These are phyloP conservation scores for Serilophus lunatus DNA, from an alignment of 2,113 vertebrate genomes.

Conservation along the genomic window DNA sequence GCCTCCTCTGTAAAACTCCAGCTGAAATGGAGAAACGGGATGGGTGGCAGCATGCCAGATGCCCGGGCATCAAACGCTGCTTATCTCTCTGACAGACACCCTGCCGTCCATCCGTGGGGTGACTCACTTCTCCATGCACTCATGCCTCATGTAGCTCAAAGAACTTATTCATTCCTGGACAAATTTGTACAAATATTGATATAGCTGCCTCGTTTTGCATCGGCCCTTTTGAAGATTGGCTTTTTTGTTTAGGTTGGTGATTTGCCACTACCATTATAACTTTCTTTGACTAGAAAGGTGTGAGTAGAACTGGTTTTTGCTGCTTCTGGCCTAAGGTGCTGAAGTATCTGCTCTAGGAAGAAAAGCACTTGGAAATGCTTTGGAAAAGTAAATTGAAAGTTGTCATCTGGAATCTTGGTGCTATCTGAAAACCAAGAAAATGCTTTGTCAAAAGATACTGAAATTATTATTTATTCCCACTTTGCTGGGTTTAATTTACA, in stretches of 20 bases:
- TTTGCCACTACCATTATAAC: neutral
- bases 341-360: neutral
- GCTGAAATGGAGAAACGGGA: slow-evolving; percentile 33
- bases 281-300: neutral
- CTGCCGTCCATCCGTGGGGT: neutral
- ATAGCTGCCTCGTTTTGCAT: neutral
- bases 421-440: neutral
- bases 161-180: neutral
- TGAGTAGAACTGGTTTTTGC: neutral
- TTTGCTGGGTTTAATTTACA: neutral
- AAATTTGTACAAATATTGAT: slow-evolving; percentile 4
- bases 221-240: neutral
- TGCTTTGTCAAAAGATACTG: neutral
- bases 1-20: neutral
- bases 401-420: neutral
- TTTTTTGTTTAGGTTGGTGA: neutral
- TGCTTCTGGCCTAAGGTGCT: neutral
- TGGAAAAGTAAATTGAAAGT: neutral
- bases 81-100: neutral
- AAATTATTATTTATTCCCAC: neutral
- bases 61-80: neutral
- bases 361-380: neutral
- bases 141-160: neutral
- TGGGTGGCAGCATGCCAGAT: slow-evolving; percentile 2
- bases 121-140: neutral